Evolutionary conservation across 2,797 vertebrate species (phyloP), one percentile per base, ranked within the genome.

Genomic region (Chiloscyllium punctatum): DNA sequence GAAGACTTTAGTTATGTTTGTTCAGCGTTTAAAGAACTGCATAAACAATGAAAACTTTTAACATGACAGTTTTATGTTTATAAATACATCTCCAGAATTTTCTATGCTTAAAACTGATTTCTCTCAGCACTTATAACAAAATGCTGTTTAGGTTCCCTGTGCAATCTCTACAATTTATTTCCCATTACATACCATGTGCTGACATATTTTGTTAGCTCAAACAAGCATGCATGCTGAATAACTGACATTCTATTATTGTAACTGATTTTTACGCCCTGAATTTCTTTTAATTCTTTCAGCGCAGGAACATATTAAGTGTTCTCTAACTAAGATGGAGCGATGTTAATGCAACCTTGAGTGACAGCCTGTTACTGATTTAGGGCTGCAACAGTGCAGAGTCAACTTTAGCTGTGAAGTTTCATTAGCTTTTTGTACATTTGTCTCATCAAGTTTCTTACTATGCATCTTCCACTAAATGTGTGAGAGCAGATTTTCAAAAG

Each of bases 41-140:
- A 95, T 96, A 97, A 97, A 97, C 95, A 96, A 71, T 96, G 94
- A 96, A 53, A 95, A 95, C 95, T 96, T 96, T 96, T 96, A 95
- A 69, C 94, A 77, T 1, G 30, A 91, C 95, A 95, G 95, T 96
- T 96, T 95, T 94, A 91, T 42, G 95, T 0, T 48, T 0, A 90
- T 77, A 91, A 86, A 96, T 53, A 95, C 27, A 97, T 95, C 96
- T 95, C 96, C 95, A 94, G 68, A 94, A 94, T 96, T 88, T 96
- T 96, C 96, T 95, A 27, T 74, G 86, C 51, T 82, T 74, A 92
- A 42, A 48, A 51, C 71, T 68, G 62, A 71, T 62, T 72, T 95
- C 68, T 84, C n/a, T 90, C 95, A 62, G 48, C 86, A 90, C 48
- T 42, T 66, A 68, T 42, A 53, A 72, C 33, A 53, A 74, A 72